A percentile compares a stretch with the other conserved stretches of the same genome.
Evolutionary conservation across 2,113 vertebrate species (phyloP).

Genomic region (Psittacula cyanocephala): DNA sequence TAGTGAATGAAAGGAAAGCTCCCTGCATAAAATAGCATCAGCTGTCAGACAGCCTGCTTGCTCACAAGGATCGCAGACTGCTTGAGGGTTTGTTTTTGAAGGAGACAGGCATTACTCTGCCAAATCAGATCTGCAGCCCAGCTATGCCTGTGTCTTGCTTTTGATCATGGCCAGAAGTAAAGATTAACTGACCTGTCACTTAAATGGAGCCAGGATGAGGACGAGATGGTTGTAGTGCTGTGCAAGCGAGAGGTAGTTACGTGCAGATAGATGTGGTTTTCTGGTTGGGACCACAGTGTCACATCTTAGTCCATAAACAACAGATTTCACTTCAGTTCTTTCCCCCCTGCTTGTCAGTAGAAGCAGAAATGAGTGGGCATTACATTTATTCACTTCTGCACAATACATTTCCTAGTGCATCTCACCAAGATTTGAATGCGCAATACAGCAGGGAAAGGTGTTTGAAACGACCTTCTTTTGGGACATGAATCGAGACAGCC

Average conservation of each 20-base stretch:
- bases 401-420: background rate
- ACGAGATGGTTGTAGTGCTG: background rate
- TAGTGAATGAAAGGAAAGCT: constrained; percentile 39
- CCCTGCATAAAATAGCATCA: constrained; percentile 49
- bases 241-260: background rate
- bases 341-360: background rate
- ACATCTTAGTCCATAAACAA: background rate
- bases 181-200: background rate
- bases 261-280: background rate
- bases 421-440: background rate
- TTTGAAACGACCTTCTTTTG: background rate
- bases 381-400: background rate
- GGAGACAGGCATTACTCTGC: background rate
- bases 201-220: background rate
- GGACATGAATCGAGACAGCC: background rate
- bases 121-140: background rate
- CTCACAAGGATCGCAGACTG: background rate
- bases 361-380: background rate
- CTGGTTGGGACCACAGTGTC: background rate
- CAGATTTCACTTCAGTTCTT: background rate
- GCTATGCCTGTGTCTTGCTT: background rate
- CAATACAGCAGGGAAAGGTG: background rate
- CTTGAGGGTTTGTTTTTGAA: background rate
- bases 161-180: background rate
- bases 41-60: constrained; percentile 8